Percentiles rank a stretch among this genome's conserved stretches.
Evolutionary conservation across 2,113 vertebrate genomes (phyloP).

Genomic region (Carettochelys insculpta): DNA sequence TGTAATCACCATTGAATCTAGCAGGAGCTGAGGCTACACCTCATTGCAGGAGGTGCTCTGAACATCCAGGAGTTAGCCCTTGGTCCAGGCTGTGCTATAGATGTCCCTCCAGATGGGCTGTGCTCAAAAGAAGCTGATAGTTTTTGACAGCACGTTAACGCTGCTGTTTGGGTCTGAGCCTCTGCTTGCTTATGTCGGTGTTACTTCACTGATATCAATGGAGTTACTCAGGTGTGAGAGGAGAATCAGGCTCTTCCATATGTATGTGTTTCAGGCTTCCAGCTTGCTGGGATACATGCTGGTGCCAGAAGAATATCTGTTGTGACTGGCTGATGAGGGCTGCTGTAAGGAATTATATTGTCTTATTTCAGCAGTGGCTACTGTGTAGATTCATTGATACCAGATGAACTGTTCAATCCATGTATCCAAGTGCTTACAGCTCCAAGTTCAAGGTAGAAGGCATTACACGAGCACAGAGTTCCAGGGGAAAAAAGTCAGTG

Average conservation of each 20-base stretch:
- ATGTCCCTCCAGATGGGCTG: neutral
- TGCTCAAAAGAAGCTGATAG: accelerated
- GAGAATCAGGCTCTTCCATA: neutral
- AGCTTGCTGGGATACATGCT: neutral
- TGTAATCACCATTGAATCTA: no score
- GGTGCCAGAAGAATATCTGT: neutral
- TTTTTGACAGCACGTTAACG: neutral
- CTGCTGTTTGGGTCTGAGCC: neutral
- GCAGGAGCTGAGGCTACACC: neutral
- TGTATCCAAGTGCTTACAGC: neutral
- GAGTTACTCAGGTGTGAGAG: accelerated
- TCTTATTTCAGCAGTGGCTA: neutral
- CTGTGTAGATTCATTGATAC: neutral
- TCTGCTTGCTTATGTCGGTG: accelerated
- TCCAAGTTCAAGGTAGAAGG: neutral
- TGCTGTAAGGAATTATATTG: neutral
- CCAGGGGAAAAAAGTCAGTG: neutral
- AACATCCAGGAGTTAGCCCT: neutral
- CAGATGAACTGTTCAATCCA: neutral
- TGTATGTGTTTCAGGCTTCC: neutral
- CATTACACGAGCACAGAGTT: neutral
- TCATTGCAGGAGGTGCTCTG: neutral
- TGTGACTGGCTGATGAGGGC: accelerated
- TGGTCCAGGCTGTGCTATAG: neutral
- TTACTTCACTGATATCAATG: accelerated